These are phyloP conservation scores for Bradypodion ventrale DNA, from an alignment of 2,797 vertebrate species.

Conservation along the genomic window DNA sequence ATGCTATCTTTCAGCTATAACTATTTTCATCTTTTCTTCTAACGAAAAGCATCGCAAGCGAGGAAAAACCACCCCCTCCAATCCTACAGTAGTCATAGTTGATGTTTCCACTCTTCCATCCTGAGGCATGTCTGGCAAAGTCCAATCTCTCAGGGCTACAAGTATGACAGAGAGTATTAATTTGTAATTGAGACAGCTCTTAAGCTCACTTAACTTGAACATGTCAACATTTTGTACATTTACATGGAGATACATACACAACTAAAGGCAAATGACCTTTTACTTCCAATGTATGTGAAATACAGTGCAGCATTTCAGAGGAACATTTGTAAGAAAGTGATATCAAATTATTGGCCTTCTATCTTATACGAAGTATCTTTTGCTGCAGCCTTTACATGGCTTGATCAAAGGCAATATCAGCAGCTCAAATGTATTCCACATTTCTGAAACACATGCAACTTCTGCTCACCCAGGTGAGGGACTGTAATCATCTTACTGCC, in stretches of 20 bases:
- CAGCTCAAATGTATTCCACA: neutral
- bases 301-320: slow-evolving; percentile 19
- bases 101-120: slow-evolving; percentile 43
- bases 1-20: neutral
- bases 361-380: neutral
- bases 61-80: neutral
- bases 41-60: neutral
- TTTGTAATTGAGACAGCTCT: slow-evolving; percentile 40
- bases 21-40: neutral
- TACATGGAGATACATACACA: slow-evolving; percentile 1
- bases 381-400: neutral
- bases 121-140: slow-evolving; percentile 22
- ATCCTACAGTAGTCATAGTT: slow-evolving; percentile 58
- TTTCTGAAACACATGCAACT: neutral
- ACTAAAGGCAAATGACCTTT: slow-evolving; percentile 1
- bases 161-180: slow-evolving; percentile 66
- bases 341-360: neutral
- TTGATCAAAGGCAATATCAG: neutral
- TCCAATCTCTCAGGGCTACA: slow-evolving; percentile 48
- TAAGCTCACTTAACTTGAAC: slow-evolving; percentile 42
- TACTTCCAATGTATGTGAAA: neutral
- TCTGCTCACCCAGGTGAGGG: neutral
- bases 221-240: slow-evolving; percentile 46
- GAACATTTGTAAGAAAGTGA: neutral
- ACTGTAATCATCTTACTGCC: neutral